These are phyloP conservation scores for Myiothlypis coronata DNA, from an alignment of 2,797 vertebrate genomes.

Conservation along the genomic window DNA sequence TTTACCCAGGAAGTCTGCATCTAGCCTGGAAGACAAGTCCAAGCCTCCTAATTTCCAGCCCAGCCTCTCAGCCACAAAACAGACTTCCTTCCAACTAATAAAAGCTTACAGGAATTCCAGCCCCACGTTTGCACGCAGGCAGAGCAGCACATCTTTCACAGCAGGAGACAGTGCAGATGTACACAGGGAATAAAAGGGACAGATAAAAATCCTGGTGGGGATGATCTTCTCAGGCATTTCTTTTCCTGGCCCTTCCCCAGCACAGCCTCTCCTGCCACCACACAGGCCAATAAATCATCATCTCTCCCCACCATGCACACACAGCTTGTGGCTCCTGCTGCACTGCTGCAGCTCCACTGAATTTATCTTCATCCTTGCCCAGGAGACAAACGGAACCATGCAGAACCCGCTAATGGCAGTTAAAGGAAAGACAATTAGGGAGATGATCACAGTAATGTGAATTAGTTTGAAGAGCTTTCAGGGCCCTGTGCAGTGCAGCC, in stretches of 20 bases:
- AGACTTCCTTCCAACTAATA: constrained; percentile 3
- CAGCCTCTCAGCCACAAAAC: background rate
- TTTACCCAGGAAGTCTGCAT: constrained; percentile 1
- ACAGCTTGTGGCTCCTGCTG: background rate
- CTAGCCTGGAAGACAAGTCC: background rate
- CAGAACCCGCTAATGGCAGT: background rate
- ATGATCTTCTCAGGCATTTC: background rate
- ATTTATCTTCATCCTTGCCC: background rate
- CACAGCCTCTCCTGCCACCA: background rate
- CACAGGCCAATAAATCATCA: background rate
- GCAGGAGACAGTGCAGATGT: background rate
- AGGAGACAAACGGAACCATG: background rate
- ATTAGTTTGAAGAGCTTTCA: background rate
- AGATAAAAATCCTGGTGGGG: background rate
- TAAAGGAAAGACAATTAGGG: background rate
- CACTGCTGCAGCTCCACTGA: background rate
- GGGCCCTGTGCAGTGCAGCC: background rate
- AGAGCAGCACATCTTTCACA: background rate
- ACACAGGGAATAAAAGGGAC: background rate
- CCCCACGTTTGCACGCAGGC: background rate
- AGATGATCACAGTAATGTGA: background rate
- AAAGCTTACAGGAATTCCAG: constrained; percentile 2
- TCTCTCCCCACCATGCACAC: accelerated
- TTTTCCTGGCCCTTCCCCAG: background rate
- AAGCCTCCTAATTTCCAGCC: background rate